Conservation (phyloP, 1,140 invertebrate genomes). For the Heliconius himera region DNA sequence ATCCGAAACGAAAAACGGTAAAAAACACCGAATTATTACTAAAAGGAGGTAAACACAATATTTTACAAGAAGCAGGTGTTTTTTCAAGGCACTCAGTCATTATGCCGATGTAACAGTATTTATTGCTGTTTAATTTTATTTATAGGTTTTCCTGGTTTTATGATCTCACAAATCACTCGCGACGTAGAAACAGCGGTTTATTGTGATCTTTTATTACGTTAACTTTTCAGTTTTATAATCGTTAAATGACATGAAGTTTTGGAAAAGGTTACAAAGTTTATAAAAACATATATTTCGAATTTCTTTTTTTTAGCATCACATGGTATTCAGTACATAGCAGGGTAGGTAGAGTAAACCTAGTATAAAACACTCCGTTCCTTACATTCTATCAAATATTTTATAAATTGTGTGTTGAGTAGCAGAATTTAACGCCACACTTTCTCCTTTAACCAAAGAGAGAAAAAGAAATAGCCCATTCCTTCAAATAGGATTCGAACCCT, state of each 20-base stretch:
- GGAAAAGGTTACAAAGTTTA: not conserved
- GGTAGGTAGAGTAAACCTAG: too few species aligned
- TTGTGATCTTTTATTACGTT: not conserved
- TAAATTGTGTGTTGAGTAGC: too few species aligned
- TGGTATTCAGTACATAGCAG: too few species aligned
- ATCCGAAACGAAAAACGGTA: not conserved
- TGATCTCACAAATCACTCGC: slow-evolving; percentile 8
- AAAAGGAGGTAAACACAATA: slow-evolving; percentile 10
- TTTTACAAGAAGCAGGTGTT: slow-evolving; percentile 15
- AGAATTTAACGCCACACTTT: too few species aligned
- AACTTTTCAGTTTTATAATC: not conserved
- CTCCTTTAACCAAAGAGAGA: too few species aligned
- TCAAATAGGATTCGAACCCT: too few species aligned
- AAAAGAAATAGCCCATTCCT: too few species aligned
- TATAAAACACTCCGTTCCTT: too few species aligned
- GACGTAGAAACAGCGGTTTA: not conserved
- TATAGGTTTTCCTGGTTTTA: not conserved
- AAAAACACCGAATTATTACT: not conserved
- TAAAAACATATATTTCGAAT: too few species aligned
- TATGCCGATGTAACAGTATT: slow-evolving; percentile 6
- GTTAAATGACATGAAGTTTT: not conserved
- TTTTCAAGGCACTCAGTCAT: slow-evolving; percentile 8
- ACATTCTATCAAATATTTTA: too few species aligned
- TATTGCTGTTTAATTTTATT: slow-evolving; percentile 11
- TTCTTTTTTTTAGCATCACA: too few species aligned